Evolutionary conservation across 2,888 invertebrate genomes (phyloP).

Genomic region (Catocala sponsa): DNA sequence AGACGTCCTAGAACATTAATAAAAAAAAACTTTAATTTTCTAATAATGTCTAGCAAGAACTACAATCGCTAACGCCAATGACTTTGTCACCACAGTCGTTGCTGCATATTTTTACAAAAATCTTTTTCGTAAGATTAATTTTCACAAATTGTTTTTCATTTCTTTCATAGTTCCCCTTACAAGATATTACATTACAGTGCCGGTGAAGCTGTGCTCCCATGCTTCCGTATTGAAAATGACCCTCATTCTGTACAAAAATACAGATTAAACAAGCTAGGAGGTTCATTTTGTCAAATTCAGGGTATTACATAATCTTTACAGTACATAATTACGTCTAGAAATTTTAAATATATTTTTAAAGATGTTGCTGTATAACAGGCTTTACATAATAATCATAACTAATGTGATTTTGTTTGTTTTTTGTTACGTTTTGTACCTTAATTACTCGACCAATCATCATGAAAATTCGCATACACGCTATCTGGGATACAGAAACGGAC

Average conservation of each 20-base stretch:
- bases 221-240: not conserved
- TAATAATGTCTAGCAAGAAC: not conserved
- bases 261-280: not conserved
- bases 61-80: constrained; percentile 1
- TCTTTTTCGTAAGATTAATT: constrained; percentile 45
- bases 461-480: too few species aligned
- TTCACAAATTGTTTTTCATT: constrained; percentile 51
- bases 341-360: too few species aligned
- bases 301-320: too few species aligned
- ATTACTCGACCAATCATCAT: too few species aligned
- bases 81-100: constrained; percentile 5
- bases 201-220: not conserved
- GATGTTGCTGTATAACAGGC: too few species aligned
- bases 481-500: too few species aligned
- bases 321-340: too few species aligned
- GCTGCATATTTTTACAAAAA: constrained; percentile 43
- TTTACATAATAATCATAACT: too few species aligned
- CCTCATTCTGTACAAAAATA: not conserved
- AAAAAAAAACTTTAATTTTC: not conserved
- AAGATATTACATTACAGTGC: constrained; percentile 29
- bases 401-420: too few species aligned
- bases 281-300: not conserved
- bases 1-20: too few species aligned
- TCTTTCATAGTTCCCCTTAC: constrained; percentile 35
- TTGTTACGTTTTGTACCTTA: too few species aligned